A percentile compares a stretch with the other conserved stretches of the same genome.
phyloP scores from a whole-genome alignment of 2,888 invertebrate species.

The Aquatica leii region DNA sequence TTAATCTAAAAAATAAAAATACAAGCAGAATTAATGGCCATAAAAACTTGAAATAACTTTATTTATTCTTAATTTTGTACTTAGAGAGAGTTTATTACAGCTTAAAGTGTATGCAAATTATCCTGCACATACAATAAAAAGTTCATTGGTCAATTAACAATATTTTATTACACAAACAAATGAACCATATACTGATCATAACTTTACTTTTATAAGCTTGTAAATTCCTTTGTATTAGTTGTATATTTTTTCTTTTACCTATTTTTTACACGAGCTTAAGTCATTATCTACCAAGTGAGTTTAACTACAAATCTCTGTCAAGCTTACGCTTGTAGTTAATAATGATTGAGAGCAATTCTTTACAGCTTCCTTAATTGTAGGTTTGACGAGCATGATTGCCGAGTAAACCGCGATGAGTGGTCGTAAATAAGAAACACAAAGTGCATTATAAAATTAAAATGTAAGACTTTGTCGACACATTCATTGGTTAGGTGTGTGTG shows the following conservation, averaged over 20 bases:
- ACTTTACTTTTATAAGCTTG: conserved; percentile 14
- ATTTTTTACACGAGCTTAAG: not conserved
- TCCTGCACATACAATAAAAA: conserved; percentile 26
- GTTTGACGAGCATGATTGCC: conserved; percentile 49
- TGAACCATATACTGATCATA: conserved; percentile 19
- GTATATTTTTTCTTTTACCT: conserved; percentile 3
- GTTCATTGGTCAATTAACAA: conserved; percentile 30
- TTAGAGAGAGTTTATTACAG: conserved; percentile 25
- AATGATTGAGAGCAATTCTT: conserved; percentile 30
- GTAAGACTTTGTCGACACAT: conserved; percentile 35
- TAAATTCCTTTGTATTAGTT: conserved; percentile 22
- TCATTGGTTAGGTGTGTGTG: conserved; percentile 22
- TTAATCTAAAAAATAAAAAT: conserved; percentile 3
- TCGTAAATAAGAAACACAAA: conserved; percentile 53
- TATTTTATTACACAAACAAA: conserved; percentile 25
- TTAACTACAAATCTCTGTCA: conserved; percentile 9
- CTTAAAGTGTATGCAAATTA: conserved; percentile 27
- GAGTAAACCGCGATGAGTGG: conserved; percentile 51
- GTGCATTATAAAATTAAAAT: conserved; percentile 47
- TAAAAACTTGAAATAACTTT: conserved; percentile 22
- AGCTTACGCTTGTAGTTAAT: conserved; percentile 24
- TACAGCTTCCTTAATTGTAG: conserved; percentile 48
- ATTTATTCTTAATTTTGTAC: conserved; percentile 16
- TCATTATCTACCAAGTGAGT: not conserved
- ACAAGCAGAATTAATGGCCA: conserved; percentile 19